phyloP scores from a whole-genome alignment of 2,113 vertebrate species.

The Neofelis nebulosa region DNA sequence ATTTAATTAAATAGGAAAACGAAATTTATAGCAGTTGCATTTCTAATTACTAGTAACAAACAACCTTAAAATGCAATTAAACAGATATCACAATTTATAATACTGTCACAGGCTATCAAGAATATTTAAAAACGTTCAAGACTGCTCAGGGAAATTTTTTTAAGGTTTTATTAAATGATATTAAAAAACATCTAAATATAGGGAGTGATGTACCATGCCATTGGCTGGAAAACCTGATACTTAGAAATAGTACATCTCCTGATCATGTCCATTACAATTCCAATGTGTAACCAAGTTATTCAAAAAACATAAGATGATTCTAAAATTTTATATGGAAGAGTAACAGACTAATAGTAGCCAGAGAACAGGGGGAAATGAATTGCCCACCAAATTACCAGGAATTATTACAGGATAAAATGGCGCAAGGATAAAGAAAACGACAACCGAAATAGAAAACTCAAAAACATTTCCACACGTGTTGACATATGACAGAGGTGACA shows the following conservation, averaged over 20 bases:
- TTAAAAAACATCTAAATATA: background rate
- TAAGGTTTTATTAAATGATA: background rate
- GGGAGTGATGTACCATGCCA: background rate
- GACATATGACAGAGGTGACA: background rate
- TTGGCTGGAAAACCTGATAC: background rate
- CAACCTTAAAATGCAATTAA: background rate
- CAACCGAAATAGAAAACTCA: background rate
- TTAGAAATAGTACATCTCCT: background rate
- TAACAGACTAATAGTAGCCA: background rate
- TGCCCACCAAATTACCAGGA: background rate
- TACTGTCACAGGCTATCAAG: background rate
- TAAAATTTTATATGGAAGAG: background rate
- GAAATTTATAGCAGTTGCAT: background rate
- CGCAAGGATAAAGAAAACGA: background rate
- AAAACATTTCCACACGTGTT: background rate
- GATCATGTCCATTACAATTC: background rate
- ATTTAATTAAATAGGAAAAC: background rate
- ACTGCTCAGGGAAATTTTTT: background rate
- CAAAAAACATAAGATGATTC: background rate
- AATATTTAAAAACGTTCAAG: background rate
- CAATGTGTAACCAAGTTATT: background rate
- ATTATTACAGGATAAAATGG: background rate
- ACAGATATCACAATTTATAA: background rate
- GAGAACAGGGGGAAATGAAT: background rate
- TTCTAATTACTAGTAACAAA: background rate